Evolutionary conservation across 1,140 invertebrate genomes (phyloP), one percentile per base, ranked within the genome.

Genomic region (Metopolophium dirhodum): DNA sequence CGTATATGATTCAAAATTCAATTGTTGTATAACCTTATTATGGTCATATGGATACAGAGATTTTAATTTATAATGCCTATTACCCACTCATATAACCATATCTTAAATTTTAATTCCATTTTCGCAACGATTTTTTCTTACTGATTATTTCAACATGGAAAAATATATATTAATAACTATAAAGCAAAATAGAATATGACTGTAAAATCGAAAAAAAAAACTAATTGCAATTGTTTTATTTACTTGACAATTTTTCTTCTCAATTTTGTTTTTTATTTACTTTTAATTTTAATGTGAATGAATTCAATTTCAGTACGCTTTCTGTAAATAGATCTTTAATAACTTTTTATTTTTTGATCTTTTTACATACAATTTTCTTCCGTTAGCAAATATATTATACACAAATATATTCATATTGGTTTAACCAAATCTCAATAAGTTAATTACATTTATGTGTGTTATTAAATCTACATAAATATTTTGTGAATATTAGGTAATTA

Each of bases 291-390:
- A 26, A 51, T 37, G 30, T 89, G 22, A 89, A n/a, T 37, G 9
- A 87, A 87, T 51, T 89, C 18, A n/a, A n/a, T 89, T 35, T 35
- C 20, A 45, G 51, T n/a, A 54, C 22, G n/a, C 22, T 89, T 35
- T 35, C n/a, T 54, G 87, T 54, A 89, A 51, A 89, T 51, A 88
- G 3, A 88, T 35, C 2, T 88, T 51, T 51, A 88, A 88, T 89
- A 89, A 45, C 23, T 89, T 35, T 89, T 87, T n/a, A 11, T 7
- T 49, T 49, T 37, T 77, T 68, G 30, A 77, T 87, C 86, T 14
- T 87, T 87, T 49, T 49, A 49, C 18, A 23, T n/a, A 87, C 20
- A 6, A 47, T 87, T 49, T 87, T n/a, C n/a, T 87, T 87, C 6
- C 6, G 1, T 37, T 47, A 18, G 23, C 14, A n/a, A 49, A 49